These are phyloP conservation scores for Diplodus puntazzo DNA, from an alignment of 2,797 vertebrate genomes.

Conservation along the genomic window DNA sequence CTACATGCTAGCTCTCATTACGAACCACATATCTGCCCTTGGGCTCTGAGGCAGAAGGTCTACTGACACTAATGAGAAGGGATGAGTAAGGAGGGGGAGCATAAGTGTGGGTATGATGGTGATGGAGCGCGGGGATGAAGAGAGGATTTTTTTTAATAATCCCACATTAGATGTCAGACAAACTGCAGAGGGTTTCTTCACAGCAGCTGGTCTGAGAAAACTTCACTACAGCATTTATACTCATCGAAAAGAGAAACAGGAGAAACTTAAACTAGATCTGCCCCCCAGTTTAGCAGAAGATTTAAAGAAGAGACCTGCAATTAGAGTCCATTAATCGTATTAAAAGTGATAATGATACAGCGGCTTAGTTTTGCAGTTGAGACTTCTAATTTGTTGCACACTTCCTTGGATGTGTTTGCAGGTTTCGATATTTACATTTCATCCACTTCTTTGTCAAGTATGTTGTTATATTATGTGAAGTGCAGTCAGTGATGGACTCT, in stretches of 20 bases:
- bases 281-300: neutral
- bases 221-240: neutral
- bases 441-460: neutral
- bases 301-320: no score
- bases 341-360: neutral
- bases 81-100: conserved; percentile 45
- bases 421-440: neutral
- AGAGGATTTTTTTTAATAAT: conserved; percentile 28
- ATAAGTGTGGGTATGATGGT: conserved; percentile 32
- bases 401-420: neutral
- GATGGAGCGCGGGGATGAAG: conserved; percentile 41
- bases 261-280: neutral
- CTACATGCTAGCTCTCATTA: conserved; percentile 60
- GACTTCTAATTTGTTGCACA: neutral
- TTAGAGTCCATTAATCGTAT: no score
- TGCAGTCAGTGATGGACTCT: no score
- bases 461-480: neutral
- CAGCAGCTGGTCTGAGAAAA: conserved; percentile 26
- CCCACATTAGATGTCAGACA: conserved; percentile 27
- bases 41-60: conserved; percentile 53
- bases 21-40: conserved; percentile 44
- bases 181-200: conserved; percentile 35
- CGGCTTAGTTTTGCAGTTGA: neutral
- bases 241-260: neutral
- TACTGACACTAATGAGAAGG: conserved; percentile 64